Evolutionary conservation across 1,140 invertebrate genomes (phyloP).

Genomic region (Watersipora subatra): DNA sequence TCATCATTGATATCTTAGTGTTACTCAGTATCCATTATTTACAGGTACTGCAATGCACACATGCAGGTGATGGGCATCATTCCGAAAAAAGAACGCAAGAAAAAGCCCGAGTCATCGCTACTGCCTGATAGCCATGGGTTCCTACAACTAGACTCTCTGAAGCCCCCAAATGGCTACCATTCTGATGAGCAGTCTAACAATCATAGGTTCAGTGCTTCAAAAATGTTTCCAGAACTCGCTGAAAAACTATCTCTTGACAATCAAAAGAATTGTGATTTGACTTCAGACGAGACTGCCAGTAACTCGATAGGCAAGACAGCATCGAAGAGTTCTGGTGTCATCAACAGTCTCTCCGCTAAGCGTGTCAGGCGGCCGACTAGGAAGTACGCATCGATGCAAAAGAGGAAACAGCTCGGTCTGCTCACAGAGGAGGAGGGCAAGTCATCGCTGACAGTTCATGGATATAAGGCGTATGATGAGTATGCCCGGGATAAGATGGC

Average conservation of each 20-base stretch:
- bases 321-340: not conserved
- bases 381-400: not conserved
- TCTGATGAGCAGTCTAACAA: slow-evolving; percentile 7
- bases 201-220: slow-evolving; percentile 17
- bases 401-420: not conserved
- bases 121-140: slow-evolving; percentile 44
- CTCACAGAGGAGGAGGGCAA: not conserved
- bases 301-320: not conserved
- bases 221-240: slow-evolving; percentile 36
- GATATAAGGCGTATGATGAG: not conserved
- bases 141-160: slow-evolving; percentile 36
- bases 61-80: slow-evolving; percentile 46
- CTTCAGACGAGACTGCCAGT: not conserved
- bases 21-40: no score
- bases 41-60: slow-evolving; percentile 46
- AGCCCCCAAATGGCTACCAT: not conserved
- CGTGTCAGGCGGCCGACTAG: not conserved
- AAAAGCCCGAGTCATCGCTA: slow-evolving; percentile 43
- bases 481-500: not conserved
- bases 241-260: slow-evolving; percentile 34
- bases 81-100: slow-evolving; percentile 44
- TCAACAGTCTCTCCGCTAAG: not conserved
- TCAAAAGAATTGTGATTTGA: slow-evolving; percentile 18
- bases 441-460: not conserved
- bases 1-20: no score